These are phyloP conservation scores for Apamea monoglypha DNA, from an alignment of 2,888 invertebrate species.

Conservation along the genomic window DNA sequence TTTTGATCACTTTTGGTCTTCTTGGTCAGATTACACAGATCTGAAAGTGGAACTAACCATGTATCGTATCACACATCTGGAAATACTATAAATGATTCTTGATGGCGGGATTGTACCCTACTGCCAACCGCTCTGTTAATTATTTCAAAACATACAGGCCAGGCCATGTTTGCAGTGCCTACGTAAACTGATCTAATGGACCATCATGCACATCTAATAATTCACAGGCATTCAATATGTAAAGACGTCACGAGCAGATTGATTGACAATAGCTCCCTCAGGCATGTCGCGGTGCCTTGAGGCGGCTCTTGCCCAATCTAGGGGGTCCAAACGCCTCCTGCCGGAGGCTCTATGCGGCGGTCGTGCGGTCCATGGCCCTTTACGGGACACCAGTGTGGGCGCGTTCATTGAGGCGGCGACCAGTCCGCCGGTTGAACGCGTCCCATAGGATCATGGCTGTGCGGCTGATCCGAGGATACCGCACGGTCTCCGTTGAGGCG, in stretches of 20 bases:
- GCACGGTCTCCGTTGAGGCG: too few relatives aligned
- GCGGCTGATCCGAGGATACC: too few relatives aligned
- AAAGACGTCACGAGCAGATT: conserved; percentile 25
- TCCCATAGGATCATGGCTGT: too few relatives aligned
- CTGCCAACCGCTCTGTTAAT: background rate
- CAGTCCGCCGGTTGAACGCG: too few relatives aligned
- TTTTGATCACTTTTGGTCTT: background rate
- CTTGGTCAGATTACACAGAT: background rate
- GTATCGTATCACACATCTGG: background rate
- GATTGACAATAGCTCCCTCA: conserved; percentile 16
- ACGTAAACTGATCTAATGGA: conserved; percentile 1
- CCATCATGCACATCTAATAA: conserved; percentile 19
- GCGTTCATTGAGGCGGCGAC: too few relatives aligned
- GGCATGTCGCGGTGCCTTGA: background rate
- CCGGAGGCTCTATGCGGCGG: too few relatives aligned
- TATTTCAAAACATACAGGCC: background rate
- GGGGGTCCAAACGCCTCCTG: too few relatives aligned
- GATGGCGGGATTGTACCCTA: background rate
- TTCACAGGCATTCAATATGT: conserved; percentile 28
- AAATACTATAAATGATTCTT: background rate
- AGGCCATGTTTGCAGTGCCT: background rate
- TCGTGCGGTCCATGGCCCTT: too few relatives aligned
- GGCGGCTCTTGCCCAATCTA: too few relatives aligned
- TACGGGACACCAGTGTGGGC: too few relatives aligned
- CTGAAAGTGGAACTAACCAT: background rate